phyloP scores from a whole-genome alignment of 2,113 vertebrate species.

The Antechinus stuartii region DNA sequence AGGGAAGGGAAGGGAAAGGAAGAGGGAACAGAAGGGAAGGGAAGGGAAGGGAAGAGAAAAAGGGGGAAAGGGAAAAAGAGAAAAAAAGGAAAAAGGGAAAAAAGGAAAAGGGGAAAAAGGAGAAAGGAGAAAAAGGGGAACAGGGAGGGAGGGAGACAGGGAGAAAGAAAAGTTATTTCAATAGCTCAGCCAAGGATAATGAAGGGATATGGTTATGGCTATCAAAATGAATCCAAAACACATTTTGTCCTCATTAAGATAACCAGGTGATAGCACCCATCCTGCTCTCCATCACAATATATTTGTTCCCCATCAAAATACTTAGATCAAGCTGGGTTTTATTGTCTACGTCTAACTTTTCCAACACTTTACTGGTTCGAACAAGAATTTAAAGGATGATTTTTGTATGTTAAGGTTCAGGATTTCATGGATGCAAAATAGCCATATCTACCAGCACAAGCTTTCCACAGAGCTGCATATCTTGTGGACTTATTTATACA shows the following conservation, averaged over 20 bases:
- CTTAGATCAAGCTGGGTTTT: neutral
- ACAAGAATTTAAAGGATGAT: neutral
- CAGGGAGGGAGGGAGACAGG: no score
- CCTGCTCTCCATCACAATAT: neutral
- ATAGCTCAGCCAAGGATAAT: neutral
- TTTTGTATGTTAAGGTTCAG: neutral
- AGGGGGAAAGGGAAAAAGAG: accelerated
- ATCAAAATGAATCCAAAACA: neutral
- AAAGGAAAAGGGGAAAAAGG: no score
- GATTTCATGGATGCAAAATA: neutral
- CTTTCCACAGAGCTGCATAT: neutral
- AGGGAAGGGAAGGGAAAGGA: no score
- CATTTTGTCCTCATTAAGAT: neutral
- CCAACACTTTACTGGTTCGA: neutral
- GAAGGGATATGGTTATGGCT: neutral
- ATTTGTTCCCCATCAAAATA: neutral
- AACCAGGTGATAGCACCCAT: neutral
- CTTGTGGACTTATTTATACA: neutral
- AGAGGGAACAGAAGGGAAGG: no score
- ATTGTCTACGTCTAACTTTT: neutral
- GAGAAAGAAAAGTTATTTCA: neutral
- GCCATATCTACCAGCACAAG: neutral
- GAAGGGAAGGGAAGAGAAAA: neutral
- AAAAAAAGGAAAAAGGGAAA: accelerated
- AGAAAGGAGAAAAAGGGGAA: accelerated